Conservation (phyloP, 2,888 invertebrate species). For the Balanococcus diminutus region DNA sequence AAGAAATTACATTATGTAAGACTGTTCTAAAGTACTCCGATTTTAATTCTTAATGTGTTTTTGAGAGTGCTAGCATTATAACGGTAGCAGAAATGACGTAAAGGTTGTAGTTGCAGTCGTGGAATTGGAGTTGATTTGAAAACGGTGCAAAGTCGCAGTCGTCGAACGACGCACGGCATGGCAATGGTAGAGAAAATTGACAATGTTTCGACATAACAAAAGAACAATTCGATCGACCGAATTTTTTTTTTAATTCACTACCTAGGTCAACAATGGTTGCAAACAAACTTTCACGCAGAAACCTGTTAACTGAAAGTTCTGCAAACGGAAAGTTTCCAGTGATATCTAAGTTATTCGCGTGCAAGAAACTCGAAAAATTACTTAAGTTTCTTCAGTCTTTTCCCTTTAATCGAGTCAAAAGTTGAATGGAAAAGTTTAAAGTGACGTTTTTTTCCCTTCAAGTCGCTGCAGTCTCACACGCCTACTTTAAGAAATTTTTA, state of each 20-base stretch:
- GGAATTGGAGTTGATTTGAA: background rate
- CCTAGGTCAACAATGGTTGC: conserved; percentile 51
- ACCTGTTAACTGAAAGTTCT: conserved; percentile 49
- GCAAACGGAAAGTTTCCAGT: conserved; percentile 33
- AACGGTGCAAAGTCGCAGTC: background rate
- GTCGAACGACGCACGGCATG: background rate
- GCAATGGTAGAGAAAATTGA: background rate
- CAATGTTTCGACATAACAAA: background rate
- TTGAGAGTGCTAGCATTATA: too few species aligned
- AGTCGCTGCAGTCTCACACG: conserved; percentile 29
- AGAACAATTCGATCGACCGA: conserved; percentile 5
- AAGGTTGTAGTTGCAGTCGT: background rate
- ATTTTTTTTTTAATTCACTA: conserved; percentile 41
- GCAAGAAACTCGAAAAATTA: conserved; percentile 44
- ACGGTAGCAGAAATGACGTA: background rate
- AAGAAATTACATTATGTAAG: too few species aligned
- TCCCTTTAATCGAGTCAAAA: conserved; percentile 36
- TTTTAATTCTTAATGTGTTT: too few species aligned
- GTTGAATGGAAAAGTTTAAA: conserved; percentile 24
- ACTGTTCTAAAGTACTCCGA: too few species aligned
- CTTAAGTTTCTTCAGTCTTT: conserved; percentile 27
- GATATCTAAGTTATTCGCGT: conserved; percentile 44
- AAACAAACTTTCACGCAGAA: conserved; percentile 23
- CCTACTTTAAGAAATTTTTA: conserved; percentile 4
- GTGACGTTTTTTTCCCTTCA: conserved; percentile 27